Evolutionary conservation across 2,797 vertebrate genomes (phyloP), one percentile per base, ranked within the genome.

Genomic region (Oreochromis grahami): DNA sequence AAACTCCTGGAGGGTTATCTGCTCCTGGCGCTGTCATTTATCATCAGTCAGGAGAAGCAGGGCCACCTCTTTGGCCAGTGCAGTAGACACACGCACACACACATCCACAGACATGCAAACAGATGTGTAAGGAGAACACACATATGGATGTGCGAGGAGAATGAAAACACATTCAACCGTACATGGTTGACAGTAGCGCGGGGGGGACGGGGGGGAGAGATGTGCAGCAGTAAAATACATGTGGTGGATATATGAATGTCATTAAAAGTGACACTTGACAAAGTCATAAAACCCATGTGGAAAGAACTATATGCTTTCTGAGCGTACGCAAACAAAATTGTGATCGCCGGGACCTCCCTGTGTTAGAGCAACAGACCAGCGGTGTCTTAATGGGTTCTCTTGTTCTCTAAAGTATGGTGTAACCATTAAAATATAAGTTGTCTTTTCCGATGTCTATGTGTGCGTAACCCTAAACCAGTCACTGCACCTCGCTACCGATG

Each of bases 1-100:
- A 88, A 90, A 88, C 97, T 98, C 97, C 96, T 97, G 97, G 96
- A 97, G 97, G 97, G 97, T 98, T 98, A 98, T 99, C 98, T 99
- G 97, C 98, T 96, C 95, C 97, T 97, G 95, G 96, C 96, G 95
- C 97, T 98, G 98, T 98, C 98, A 98, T 99, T 98, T 98, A 98
- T 99, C 98, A 98, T 97, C 97, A 94, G 88, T 86, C 89, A 86
- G 85, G 87, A 95, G 92, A 81, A 88, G 91, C 90, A 32, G 84
- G 88, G 88, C 93, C 91, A 91, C 91, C 91, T 92, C 76, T 87
- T 78, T 74, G 86, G 89, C 80, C 83, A 38, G 52, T 58, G 43
- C 68, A 56, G 84, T 77, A 38, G 13, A 87, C 82, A 68, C 78
- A 80, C 6, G 6, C 81, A 76, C 43, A 81, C 17, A 7, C 29